These are phyloP conservation scores for Stichopus horrens DNA, from an alignment of 53 echinoderm and acorn worm genomes.

Conservation along the genomic window DNA sequence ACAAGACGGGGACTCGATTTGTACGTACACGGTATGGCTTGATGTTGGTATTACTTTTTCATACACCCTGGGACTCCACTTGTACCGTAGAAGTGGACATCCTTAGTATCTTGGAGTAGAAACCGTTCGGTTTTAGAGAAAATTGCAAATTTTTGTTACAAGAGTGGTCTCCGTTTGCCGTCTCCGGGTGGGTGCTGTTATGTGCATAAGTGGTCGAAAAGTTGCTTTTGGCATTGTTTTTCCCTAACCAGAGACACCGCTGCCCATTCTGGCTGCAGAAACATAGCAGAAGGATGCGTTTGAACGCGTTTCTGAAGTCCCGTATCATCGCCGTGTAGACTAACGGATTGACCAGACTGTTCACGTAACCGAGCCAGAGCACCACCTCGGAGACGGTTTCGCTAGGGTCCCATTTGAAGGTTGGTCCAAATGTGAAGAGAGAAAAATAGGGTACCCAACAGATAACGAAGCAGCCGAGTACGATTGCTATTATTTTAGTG, in stretches of 20 bases:
- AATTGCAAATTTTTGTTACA: conserved; percentile 45
- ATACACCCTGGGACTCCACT: conserved; percentile 46
- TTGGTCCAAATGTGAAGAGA: conserved; percentile 71
- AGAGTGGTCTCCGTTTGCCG: conserved; percentile 22
- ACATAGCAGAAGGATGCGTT: conserved; percentile 55
- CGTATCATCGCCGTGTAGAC: conserved; percentile 80
- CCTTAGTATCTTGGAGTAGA: conserved; percentile 38
- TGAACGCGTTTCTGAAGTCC: conserved; percentile 88
- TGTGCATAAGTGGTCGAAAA: conserved; percentile 44
- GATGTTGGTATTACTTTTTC: not conserved
- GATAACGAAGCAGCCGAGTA: conserved; percentile 87
- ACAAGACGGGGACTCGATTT: too few species aligned
- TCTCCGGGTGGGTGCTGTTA: conserved; percentile 21
- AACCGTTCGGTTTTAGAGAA: conserved; percentile 46
- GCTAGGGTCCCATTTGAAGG: conserved; percentile 50
- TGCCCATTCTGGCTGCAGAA: conserved; percentile 39
- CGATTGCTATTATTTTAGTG: conserved; percentile 88
- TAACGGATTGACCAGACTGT: conserved; percentile 78
- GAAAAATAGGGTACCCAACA: conserved; percentile 98
- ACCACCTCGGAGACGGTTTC: conserved; percentile 55
- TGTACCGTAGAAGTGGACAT: conserved; percentile 40
- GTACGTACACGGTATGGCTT: too few species aligned
- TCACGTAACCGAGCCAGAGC: conserved; percentile 90
- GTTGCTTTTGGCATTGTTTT: not conserved
- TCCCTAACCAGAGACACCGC: conserved; percentile 33